Conservation (phyloP, 2,888 invertebrate genomes). For the Muschampia plurimacula region DNA sequence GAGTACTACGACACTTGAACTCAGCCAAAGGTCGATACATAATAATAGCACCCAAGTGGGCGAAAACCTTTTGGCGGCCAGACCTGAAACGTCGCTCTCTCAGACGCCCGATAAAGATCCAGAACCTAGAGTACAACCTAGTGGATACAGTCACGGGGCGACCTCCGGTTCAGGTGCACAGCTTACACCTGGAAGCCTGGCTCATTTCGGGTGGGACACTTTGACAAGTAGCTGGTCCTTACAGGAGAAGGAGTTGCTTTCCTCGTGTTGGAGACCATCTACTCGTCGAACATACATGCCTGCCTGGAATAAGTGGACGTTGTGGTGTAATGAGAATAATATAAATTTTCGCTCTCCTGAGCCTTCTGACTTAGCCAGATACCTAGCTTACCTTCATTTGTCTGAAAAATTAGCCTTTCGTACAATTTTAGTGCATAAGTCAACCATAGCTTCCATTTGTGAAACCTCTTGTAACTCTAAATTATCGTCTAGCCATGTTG, state of each 20-base stretch:
- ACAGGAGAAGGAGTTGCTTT: constrained; percentile 36
- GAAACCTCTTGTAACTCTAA: constrained; percentile 24
- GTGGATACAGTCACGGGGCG: constrained; percentile 28
- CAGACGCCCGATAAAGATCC: constrained; percentile 23
- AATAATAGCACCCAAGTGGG: constrained; percentile 40
- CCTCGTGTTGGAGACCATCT: constrained; percentile 41
- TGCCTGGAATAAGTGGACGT: constrained; percentile 36
- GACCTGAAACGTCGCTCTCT: constrained; percentile 33
- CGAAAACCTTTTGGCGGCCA: constrained; percentile 32
- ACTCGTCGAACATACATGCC: constrained; percentile 41
- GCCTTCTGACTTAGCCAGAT: constrained; percentile 39
- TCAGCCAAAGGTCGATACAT: constrained; percentile 13
- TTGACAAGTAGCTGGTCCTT: constrained; percentile 37
- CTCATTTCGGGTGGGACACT: constrained; percentile 41
- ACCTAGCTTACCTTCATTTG: constrained; percentile 39
- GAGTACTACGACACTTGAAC: constrained; percentile 39
- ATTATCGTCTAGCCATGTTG: constrained; percentile 33
- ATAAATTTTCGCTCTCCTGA: constrained; percentile 23
- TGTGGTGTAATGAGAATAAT: constrained; percentile 33
- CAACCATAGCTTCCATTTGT: constrained; percentile 43
- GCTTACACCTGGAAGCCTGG: constrained; percentile 42
- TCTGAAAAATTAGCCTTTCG: constrained; percentile 40
- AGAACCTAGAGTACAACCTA: constrained; percentile 11
- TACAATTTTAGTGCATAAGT: constrained; percentile 47
- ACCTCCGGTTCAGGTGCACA: constrained; percentile 37